Evolutionary conservation across 2,888 invertebrate species (phyloP), one percentile per base, ranked within the genome.

Genomic region (Mimas tiliae): DNA sequence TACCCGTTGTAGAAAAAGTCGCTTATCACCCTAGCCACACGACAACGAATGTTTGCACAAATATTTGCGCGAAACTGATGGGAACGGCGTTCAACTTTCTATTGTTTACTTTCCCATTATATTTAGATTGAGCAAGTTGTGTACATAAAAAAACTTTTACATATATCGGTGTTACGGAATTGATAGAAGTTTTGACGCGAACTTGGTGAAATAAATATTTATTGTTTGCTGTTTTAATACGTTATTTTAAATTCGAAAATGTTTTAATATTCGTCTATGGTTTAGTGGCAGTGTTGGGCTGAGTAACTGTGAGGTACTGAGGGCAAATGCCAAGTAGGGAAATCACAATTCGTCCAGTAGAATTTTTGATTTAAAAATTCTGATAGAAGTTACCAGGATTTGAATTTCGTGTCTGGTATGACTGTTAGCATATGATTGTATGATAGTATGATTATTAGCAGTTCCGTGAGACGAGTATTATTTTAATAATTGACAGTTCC

Each of bases 41-140:
- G 67, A 71, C 70, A 72, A 71, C 74, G 71, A 78, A 77, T 74
- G 76, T 78, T 82, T 78, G 76, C 70, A 73, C 80, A 85, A 85
- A 85, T 83, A 82, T 83, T 82, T 84, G 80, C 72, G 64, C 69
- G 70, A 73, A 75, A 72, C 78, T 79, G 82, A 82, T 82, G 82
- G 77, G 68, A 80, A 73, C 75, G 69, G 68, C 68, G 78, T 71
- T 72, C 74, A 80, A 79, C 79, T 81, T 77, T 72, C 69, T 69
- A 76, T 74, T 82, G 76, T 82, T 76, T 86, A 86, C 83, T 84
- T 82, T 82, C 74, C 82, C 82, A 88, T 88, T 88, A 87, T 87
- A 86, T 86, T 84, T 78, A 79, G 76, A 84, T 83, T 81, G 80
- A 65, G 73, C 75, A 80, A 83, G 80, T 82, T 82, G 73, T 75